Percentiles rank a stretch among this genome's conserved stretches.
Evolutionary conservation across 2,888 invertebrate genomes (phyloP).

Genomic region (Ennomos erosarius): DNA sequence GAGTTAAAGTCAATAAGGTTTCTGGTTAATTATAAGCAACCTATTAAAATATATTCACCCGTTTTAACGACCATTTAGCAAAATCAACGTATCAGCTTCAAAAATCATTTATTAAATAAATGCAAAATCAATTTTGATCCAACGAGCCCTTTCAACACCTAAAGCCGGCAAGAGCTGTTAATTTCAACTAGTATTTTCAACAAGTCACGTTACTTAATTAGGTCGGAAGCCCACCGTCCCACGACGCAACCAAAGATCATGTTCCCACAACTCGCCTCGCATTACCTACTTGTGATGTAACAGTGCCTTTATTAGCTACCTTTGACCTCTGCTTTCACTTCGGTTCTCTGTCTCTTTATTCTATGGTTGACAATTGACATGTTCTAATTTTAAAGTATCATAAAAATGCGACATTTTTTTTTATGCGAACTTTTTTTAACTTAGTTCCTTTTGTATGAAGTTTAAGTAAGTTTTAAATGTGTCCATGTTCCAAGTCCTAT

Average conservation of each 20-base stretch:
- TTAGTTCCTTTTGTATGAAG: too few species aligned
- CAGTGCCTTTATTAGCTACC: conserved; percentile 44
- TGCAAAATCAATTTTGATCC: neutral
- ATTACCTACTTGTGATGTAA: conserved; percentile 50
- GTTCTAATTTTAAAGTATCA: conserved; percentile 28
- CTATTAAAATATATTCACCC: too few species aligned
- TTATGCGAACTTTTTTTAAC: too few species aligned
- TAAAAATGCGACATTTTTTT: neutral
- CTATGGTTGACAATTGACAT: conserved; percentile 29
- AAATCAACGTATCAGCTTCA: too few species aligned
- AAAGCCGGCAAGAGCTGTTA: neutral
- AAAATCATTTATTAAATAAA: too few species aligned
- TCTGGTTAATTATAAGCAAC: too few species aligned
- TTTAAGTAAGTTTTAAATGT: too few species aligned
- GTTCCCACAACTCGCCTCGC: conserved; percentile 42
- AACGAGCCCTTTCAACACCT: neutral
- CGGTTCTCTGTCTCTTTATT: conserved; percentile 33
- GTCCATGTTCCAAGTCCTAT: too few species aligned
- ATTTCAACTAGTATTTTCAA: conserved; percentile 11
- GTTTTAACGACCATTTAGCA: too few species aligned
- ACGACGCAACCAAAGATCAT: conserved; percentile 40
- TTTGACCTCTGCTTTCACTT: conserved; percentile 42
- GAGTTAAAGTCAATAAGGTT: too few species aligned
- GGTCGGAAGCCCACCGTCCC: conserved; percentile 15
- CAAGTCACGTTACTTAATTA: conserved; percentile 14